A percentile compares a stretch with the other conserved stretches of the same genome.
Evolutionary conservation across 2,888 invertebrate species (phyloP).

Genomic region (Torymus aiolomorphi): DNA sequence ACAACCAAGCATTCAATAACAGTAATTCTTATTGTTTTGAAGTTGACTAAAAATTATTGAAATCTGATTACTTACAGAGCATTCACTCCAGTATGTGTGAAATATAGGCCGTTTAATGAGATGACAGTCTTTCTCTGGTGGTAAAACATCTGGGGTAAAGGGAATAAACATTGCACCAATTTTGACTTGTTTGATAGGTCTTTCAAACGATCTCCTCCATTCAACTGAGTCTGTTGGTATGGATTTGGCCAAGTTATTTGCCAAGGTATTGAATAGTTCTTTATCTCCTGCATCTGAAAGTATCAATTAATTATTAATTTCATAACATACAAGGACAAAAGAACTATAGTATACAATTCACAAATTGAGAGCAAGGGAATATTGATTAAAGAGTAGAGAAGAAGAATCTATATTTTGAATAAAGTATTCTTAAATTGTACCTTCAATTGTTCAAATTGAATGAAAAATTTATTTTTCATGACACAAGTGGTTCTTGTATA

Average conservation of each 20-base stretch:
- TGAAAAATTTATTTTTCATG: not conserved
- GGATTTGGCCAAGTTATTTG: conserved; percentile 85
- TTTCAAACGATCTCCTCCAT: conserved; percentile 93
- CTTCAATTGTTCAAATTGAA: not conserved
- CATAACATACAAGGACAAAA: not conserved
- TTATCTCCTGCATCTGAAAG: conserved; percentile 88
- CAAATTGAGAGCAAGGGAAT: not conserved
- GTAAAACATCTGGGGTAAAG: conserved; percentile 85
- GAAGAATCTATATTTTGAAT: no score
- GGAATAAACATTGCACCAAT: conserved; percentile 89
- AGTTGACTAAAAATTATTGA: not conserved
- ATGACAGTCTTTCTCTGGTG: conserved; percentile 85
- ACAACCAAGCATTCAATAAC: conserved; percentile 50
- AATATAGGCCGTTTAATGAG: conserved; percentile 92
- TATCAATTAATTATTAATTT: conserved; percentile 28
- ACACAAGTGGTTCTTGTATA: not conserved
- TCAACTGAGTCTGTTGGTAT: conserved; percentile 92
- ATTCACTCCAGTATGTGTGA: conserved; percentile 96
- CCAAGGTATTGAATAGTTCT: conserved; percentile 89
- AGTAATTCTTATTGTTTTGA: not conserved
- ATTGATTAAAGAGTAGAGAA: not conserved
- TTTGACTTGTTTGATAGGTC: conserved; percentile 89
- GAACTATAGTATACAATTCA: not conserved
- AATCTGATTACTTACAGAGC: conserved; percentile 82
- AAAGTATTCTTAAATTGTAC: no score